A percentile compares a stretch with the other conserved stretches of the same genome.
phyloP scores from a whole-genome alignment of 2,113 vertebrate genomes.

The Callocephalon fimbriatum region DNA sequence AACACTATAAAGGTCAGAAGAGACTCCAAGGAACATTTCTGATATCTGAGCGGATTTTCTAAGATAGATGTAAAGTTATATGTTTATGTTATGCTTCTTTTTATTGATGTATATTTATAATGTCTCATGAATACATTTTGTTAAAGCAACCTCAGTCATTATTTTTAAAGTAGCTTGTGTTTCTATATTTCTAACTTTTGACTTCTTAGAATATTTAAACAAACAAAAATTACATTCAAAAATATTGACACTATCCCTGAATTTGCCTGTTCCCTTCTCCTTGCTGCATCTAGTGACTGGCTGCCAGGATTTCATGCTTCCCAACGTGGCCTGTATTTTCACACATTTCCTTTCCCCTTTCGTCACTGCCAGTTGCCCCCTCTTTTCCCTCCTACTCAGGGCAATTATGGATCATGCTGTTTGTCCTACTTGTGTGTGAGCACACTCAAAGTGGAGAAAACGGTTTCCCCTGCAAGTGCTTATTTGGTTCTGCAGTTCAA shows the following conservation, averaged over 20 bases:
- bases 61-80: background rate
- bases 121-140: background rate
- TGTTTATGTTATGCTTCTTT: background rate
- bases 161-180: background rate
- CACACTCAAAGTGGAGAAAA: background rate
- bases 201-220: background rate
- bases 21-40: background rate
- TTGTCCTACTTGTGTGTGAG: background rate
- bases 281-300: background rate
- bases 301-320: background rate
- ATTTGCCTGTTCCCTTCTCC: background rate
- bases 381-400: background rate
- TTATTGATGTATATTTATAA: background rate
- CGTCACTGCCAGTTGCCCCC: background rate
- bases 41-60: background rate
- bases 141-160: accelerated
- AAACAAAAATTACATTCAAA: background rate
- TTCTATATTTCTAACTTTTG: background rate
- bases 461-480: background rate
- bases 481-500: background rate
- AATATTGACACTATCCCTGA: background rate
- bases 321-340: background rate
- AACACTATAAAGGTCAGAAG: background rate
- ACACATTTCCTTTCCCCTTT: background rate
- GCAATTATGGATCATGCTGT: background rate